Conservation (phyloP, 2,888 invertebrate species). For the Steinernema carpocapsae region DNA sequence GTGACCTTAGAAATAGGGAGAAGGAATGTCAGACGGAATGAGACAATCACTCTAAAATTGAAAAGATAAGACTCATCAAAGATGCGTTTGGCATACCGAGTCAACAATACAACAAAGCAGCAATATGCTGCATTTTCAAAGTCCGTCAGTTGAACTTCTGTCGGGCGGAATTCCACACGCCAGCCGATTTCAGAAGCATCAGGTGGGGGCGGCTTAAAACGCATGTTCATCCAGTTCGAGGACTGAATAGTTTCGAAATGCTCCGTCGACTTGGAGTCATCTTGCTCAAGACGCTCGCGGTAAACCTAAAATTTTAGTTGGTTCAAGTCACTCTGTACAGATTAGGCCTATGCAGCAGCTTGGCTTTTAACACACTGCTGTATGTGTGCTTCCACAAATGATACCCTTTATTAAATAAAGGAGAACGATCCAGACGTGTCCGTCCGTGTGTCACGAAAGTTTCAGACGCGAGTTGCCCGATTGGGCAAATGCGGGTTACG, state of each 20-base stretch:
- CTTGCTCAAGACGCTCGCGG: conserved; percentile 89
- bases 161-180: conserved; percentile 98
- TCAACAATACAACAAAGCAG: conserved; percentile 93
- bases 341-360: no score
- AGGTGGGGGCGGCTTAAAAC: conserved; percentile 94
- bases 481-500: no score
- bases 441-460: no score
- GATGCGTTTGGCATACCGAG: conserved; percentile 70
- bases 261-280: conserved; percentile 90
- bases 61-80: background rate
- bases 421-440: no score
- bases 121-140: conserved; percentile 99
- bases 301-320: conserved; percentile 64
- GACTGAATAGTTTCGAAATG: conserved; percentile 82
- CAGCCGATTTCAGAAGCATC: conserved; percentile 91
- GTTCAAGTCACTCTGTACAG: no score
- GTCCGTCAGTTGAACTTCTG: conserved; percentile 87
- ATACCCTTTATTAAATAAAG: no score
- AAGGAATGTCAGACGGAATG: conserved; percentile 91
- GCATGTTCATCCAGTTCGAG: conserved; percentile 70
- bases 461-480: no score
- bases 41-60: conserved; percentile 82
- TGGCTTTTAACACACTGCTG: no score
- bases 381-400: no score
- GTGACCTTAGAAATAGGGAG: conserved; percentile 79